Conservation (phyloP, 2,797 vertebrate species). For the Acanthiza pusilla region DNA sequence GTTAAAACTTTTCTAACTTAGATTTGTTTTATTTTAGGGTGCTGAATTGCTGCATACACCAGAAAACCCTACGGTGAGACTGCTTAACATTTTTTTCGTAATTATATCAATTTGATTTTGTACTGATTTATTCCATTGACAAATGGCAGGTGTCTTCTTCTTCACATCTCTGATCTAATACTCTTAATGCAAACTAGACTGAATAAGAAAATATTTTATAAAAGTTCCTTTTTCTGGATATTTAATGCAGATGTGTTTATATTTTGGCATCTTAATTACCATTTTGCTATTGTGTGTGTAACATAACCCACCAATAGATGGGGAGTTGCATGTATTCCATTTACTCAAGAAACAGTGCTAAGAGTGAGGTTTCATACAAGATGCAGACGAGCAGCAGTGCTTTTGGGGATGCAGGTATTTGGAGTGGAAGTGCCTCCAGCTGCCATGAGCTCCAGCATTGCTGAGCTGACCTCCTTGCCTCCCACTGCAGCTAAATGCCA, state of each 20-base stretch:
- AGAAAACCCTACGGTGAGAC: slow-evolving; percentile 68
- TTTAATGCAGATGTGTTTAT: not conserved
- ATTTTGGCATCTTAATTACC: not conserved
- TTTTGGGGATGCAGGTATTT: not conserved
- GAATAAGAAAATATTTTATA: not conserved
- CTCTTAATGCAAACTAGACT: not conserved
- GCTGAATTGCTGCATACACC: slow-evolving; percentile 67
- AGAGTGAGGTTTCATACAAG: not conserved
- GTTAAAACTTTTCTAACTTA: slow-evolving; percentile 40
- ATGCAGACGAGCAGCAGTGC: not conserved
- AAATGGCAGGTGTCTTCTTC: not conserved
- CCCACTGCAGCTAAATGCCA: not conserved
- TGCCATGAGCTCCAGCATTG: not conserved
- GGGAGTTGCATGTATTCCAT: not conserved
- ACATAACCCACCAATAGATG: not conserved
- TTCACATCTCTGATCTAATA: not conserved
- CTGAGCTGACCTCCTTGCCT: not conserved
- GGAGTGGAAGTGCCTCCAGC: not conserved
- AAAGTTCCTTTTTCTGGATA: not conserved
- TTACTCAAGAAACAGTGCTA: not conserved
- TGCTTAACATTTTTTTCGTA: slow-evolving; percentile 25
- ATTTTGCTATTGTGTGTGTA: not conserved
- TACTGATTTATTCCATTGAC: not conserved
- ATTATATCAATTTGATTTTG: not conserved
- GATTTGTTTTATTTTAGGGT: slow-evolving; percentile 68